Conservation (phyloP, 2,113 vertebrate species). For the Sprattus sprattus region DNA sequence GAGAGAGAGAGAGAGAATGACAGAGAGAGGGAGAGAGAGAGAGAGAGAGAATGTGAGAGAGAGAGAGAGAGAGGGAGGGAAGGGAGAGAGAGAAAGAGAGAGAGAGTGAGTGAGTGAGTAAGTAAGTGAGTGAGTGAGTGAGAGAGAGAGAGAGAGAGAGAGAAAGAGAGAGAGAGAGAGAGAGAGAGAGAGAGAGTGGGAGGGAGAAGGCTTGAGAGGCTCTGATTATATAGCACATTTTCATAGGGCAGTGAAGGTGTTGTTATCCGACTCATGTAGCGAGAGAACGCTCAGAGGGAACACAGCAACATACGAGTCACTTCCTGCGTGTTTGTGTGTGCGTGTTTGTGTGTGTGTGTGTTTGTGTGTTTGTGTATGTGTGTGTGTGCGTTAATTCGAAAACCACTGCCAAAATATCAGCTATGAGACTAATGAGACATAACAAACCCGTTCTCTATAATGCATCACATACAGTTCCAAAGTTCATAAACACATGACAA, state of each 20-base stretch:
- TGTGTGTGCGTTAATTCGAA: neutral
- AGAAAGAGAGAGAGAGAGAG: conserved; percentile 29
- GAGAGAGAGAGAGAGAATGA: neutral
- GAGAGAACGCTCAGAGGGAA: neutral
- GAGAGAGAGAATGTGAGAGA: neutral
- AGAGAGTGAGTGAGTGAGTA: neutral
- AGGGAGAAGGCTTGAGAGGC: neutral
- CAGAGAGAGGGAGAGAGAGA: neutral
- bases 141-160: conserved; percentile 17
- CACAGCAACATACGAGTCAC: neutral
- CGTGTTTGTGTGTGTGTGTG: conserved; percentile 4
- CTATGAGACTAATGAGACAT: neutral
- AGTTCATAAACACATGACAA: neutral
- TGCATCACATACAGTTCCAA: neutral
- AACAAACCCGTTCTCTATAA: neutral
- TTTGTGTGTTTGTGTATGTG: neutral
- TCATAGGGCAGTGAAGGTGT: neutral
- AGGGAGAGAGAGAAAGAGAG: neutral
- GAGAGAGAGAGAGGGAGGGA: conserved; percentile 14
- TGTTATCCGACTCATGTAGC: neutral
- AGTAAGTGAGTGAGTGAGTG: conserved; percentile 12
- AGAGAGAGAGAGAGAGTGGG: conserved; percentile 17
- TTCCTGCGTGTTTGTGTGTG: neutral
- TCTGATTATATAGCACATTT: conserved; percentile 14
- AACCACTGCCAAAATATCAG: neutral